Percentiles rank a stretch among this genome's conserved stretches.
These are phyloP conservation scores for Lydus trimaculatus DNA, from an alignment of 2,888 invertebrate species.

Conservation along the genomic window DNA sequence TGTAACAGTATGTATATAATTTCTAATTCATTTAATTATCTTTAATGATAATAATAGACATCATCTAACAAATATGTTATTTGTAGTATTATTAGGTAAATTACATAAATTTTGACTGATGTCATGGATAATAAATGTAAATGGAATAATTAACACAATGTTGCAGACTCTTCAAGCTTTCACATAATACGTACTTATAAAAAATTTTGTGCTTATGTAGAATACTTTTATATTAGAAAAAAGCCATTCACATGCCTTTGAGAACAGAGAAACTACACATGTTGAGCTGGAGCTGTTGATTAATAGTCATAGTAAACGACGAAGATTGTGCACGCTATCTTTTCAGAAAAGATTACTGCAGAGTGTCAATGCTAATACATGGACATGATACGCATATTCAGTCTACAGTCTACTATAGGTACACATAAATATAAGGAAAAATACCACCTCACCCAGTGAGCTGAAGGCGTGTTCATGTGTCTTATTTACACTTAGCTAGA, in stretches of 20 bases:
- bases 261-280: neutral
- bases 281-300: neutral
- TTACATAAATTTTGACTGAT: constrained; percentile 23
- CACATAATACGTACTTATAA: too few relatives aligned
- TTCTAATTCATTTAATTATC: neutral
- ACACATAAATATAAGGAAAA: constrained; percentile 36
- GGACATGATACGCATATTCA: constrained; percentile 37
- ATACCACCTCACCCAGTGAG: constrained; percentile 35
- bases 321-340: constrained; percentile 13
- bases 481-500: constrained; percentile 41
- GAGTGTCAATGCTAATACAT: constrained; percentile 24
- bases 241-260: neutral
- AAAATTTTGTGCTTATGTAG: too few relatives aligned
- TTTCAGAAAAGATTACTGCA: constrained; percentile 4
- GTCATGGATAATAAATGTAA: constrained; percentile 31
- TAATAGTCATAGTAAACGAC: neutral
- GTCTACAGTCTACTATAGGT: too few relatives aligned
- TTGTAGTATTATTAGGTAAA: constrained; percentile 17
- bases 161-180: neutral
- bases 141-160: constrained; percentile 24
- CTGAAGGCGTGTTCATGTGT: constrained; percentile 42
- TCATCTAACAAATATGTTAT: neutral
- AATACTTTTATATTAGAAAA: too few relatives aligned
- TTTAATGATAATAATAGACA: neutral
- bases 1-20: neutral